Evolutionary conservation across 2,797 vertebrate genomes (phyloP).

Genomic region (Chromis chromis): DNA sequence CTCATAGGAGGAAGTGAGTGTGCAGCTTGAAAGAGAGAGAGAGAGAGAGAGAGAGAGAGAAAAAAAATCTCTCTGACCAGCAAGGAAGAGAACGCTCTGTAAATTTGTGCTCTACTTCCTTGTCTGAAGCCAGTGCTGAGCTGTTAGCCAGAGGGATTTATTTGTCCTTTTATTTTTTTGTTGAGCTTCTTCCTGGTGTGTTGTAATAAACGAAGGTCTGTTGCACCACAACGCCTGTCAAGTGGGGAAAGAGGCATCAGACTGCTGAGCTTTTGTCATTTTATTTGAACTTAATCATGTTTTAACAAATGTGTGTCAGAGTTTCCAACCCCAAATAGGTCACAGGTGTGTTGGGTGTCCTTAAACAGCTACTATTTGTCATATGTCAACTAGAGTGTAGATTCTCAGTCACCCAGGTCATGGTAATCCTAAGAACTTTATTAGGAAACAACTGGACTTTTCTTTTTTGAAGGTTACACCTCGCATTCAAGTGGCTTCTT

Average conservation of each 20-base stretch:
- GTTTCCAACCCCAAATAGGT: background rate
- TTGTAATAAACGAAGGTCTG: constrained; percentile 7
- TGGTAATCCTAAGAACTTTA: too few relatives aligned
- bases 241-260: background rate
- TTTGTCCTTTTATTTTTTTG: background rate
- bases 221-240: background rate
- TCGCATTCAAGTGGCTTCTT: too few relatives aligned
- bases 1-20: constrained; percentile 78
- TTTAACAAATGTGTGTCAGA: too few relatives aligned
- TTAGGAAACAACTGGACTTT: too few relatives aligned
- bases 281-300: background rate
- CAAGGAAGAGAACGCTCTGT: constrained; percentile 55
- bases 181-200: constrained; percentile 35
- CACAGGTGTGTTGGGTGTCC: too few relatives aligned
- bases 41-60: background rate
- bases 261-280: constrained; percentile 2
- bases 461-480: too few relatives aligned
- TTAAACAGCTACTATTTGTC: too few relatives aligned
- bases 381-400: too few relatives aligned
- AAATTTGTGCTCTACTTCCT: constrained; percentile 72
- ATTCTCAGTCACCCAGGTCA: too few relatives aligned
- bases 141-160: constrained; percentile 29
- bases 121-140: constrained; percentile 30
- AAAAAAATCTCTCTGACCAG: constrained; percentile 30
- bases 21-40: constrained; percentile 13